Base-by-base conservation (phyloP, 2,888 invertebrate species). In the Troglohyphantes excavatus region DNA sequence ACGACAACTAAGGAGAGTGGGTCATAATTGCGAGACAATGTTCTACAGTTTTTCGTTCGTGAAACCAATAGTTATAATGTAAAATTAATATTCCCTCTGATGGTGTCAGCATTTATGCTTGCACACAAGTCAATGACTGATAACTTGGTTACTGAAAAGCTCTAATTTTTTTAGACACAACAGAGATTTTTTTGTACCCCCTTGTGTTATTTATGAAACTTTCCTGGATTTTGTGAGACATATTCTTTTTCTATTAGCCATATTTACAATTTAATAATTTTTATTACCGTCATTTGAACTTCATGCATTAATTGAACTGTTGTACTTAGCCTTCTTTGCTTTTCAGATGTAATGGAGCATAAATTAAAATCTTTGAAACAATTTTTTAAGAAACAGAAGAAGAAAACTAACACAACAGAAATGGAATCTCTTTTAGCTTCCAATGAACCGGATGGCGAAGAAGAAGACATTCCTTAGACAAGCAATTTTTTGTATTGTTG, bases 331-430 rank as follows among this genome's bases (percentile, higher is more conserved):
- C 13, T 39, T 39, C 13, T 39, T 76, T 27, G 46, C 82, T 27
- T 90, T 90, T 59, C 59, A 90, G 90, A 90, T 75, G 90, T 90
- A 13, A 85, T 90, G 84, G 90, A 90, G n/a, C 84, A 53, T 2
- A 90, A 78, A 72, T 72, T 85, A 17, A 59, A 46, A 2, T 70
- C 84, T 19, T 39, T 90, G 46, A 90, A 59, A 59, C 11, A 84
- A 33, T 61, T 90, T 59, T 82, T 90, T 9, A 21, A 59, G 21
- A 90, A 81, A 61, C 21, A 39, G 39, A 79, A 83, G 70, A 79
- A 73, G 29, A 67, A 70, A 21, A 65, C 72, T 17, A 59, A 46
- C 7, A n/a, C 7, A 9, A 29, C 84, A 33, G 90, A 90, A 27
- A 21, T 90, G 46, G 79, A 79, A 46, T 84, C 84, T 2, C 73